Conservation (phyloP, 2,888 invertebrate species). For the Marasmarcha lunaedactyla region DNA sequence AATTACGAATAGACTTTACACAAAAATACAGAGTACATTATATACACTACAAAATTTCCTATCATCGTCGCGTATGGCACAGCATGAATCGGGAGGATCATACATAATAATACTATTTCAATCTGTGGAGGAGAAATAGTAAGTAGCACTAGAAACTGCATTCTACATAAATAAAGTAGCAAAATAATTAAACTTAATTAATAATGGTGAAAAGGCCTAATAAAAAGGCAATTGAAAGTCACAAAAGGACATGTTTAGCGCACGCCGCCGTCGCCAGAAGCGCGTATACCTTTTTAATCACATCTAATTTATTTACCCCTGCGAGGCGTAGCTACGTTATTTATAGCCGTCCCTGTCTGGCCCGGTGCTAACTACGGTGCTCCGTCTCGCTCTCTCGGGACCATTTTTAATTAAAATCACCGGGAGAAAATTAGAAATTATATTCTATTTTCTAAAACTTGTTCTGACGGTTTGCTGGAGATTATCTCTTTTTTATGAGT, state of each 20-base stretch:
- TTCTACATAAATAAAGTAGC: too few relatives aligned
- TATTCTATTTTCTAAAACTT: constrained; percentile 71
- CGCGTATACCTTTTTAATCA: constrained; percentile 62
- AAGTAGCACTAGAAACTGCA: too few relatives aligned
- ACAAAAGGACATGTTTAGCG: constrained; percentile 46
- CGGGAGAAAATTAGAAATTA: constrained; percentile 70
- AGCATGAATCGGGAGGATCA: too few relatives aligned
- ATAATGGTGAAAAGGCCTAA: too few relatives aligned
- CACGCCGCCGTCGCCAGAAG: constrained; percentile 50
- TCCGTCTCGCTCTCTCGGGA: constrained; percentile 56
- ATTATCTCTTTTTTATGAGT: constrained; percentile 68
- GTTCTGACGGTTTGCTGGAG: constrained; percentile 65
- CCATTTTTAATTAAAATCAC: constrained; percentile 71
- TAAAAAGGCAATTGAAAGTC: constrained; percentile 22
- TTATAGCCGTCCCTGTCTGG: constrained; percentile 56
- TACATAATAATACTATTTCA: too few relatives aligned
- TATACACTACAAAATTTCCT: too few relatives aligned
- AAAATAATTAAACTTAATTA: too few relatives aligned
- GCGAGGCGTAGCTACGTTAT: constrained; percentile 53
- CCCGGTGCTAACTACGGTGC: constrained; percentile 30
- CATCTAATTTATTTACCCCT: constrained; percentile 69
- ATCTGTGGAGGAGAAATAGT: too few relatives aligned
- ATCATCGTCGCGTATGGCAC: too few relatives aligned
- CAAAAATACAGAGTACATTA: too few relatives aligned
- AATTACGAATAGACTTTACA: too few relatives aligned